phyloP scores from a whole-genome alignment of 2,113 vertebrate genomes.

The Stigmatopora nigra region DNA sequence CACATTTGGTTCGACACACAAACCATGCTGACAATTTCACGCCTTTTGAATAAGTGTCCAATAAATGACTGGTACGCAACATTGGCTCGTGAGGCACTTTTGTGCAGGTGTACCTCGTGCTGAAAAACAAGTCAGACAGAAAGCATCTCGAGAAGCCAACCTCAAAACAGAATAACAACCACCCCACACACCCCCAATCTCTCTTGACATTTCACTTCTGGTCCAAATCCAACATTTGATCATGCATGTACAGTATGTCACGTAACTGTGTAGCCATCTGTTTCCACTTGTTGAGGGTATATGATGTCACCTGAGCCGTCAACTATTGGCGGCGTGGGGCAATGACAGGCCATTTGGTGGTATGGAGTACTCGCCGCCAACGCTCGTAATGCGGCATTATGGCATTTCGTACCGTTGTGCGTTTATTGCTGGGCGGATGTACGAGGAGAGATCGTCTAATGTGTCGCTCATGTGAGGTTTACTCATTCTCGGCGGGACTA shows the following conservation, averaged over 20 bases:
- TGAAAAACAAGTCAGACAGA: not conserved
- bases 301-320: slow-evolving; percentile 28
- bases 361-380: slow-evolving; percentile 29
- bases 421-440: not conserved
- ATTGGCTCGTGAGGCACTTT: not conserved
- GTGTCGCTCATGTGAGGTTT: not conserved
- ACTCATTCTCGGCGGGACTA: not conserved
- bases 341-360: slow-evolving; percentile 16
- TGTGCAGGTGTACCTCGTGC: not conserved
- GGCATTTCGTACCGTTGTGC: slow-evolving; percentile 8
- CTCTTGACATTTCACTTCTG: slow-evolving; percentile 62
- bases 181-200: slow-evolving; percentile 51
- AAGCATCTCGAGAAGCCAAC: slow-evolving; percentile 19
- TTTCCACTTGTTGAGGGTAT: slow-evolving; percentile 1
- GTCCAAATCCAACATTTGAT: slow-evolving; percentile 40
- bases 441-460: not conserved
- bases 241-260: not conserved
- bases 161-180: slow-evolving; percentile 47
- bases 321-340: not conserved
- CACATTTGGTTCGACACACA: not conserved
- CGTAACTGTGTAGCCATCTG: not conserved
- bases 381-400: slow-evolving; percentile 32
- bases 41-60: not conserved
- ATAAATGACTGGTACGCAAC: not conserved
- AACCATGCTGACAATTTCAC: not conserved